These are phyloP conservation scores for Parapsyche elsis DNA, from an alignment of 1,140 invertebrate genomes.

Conservation along the genomic window DNA sequence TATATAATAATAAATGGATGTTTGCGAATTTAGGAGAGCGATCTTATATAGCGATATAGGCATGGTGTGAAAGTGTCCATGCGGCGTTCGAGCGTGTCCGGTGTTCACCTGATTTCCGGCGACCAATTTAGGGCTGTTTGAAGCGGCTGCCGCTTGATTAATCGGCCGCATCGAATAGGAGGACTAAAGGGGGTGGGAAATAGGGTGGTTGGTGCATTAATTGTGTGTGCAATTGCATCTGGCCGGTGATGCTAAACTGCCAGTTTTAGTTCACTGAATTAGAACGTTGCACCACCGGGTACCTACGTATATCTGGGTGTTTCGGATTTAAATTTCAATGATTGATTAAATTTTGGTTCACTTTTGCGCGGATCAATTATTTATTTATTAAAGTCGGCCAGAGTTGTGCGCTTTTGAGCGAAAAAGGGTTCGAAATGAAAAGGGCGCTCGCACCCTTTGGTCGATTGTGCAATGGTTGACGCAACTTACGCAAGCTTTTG, in stretches of 20 bases:
- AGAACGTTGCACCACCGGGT: too few relatives aligned
- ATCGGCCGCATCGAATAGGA: conserved; percentile 39
- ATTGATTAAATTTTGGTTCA: too few relatives aligned
- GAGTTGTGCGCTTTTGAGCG: not conserved
- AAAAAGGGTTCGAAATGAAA: conserved; percentile 20
- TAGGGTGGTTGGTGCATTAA: conserved; percentile 37
- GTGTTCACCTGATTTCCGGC: conserved; percentile 51
- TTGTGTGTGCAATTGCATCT: conserved; percentile 52
- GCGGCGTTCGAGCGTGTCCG: not conserved
- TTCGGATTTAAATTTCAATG: not conserved
- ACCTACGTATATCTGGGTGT: not conserved
- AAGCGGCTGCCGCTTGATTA: conserved; percentile 51
- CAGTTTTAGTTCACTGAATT: not conserved
- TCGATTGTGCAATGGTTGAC: not conserved
- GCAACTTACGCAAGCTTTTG: conserved; percentile 1
- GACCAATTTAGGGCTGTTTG: conserved; percentile 54
- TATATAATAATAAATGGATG: too few relatives aligned
- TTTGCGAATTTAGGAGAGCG: too few relatives aligned
- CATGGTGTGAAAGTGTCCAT: too few relatives aligned
- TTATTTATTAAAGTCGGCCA: not conserved
- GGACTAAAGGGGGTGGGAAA: too few relatives aligned
- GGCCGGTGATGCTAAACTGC: not conserved
- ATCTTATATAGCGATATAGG: too few relatives aligned
- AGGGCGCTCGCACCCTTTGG: conserved; percentile 18
- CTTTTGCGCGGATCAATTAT: not conserved